Evolutionary conservation across 2,113 vertebrate genomes (phyloP).

Genomic region (Periophthalmus modestus): DNA sequence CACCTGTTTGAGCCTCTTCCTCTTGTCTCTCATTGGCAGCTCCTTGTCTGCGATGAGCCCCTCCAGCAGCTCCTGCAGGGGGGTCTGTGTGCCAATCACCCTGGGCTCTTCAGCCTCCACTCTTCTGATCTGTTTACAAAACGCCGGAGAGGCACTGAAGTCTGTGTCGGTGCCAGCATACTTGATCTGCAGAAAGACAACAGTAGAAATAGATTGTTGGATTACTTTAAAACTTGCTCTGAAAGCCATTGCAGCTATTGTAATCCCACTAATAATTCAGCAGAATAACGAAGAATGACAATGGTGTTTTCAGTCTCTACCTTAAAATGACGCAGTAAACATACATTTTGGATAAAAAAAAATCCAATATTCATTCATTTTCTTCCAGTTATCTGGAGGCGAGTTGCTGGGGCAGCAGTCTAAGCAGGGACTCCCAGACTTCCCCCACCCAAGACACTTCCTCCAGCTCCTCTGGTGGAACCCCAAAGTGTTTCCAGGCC

Average conservation of each 20-base stretch:
- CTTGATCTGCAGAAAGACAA: slow-evolving; percentile 60
- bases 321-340: background rate
- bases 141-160: slow-evolving; percentile 64
- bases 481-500: too few relatives aligned
- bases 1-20: slow-evolving; percentile 70
- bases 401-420: too few relatives aligned
- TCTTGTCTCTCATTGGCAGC: slow-evolving; percentile 67
- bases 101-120: slow-evolving; percentile 59
- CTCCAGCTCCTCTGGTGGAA: too few relatives aligned
- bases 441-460: too few relatives aligned
- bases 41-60: slow-evolving; percentile 70
- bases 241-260: background rate
- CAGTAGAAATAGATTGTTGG: background rate
- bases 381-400: too few relatives aligned
- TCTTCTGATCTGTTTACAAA: slow-evolving; percentile 60
- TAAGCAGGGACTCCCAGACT: too few relatives aligned
- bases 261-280: background rate
- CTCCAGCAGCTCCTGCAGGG: slow-evolving; percentile 65
- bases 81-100: slow-evolving; percentile 65
- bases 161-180: slow-evolving; percentile 68
- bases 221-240: slow-evolving; percentile 1
- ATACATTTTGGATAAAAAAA: background rate
- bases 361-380: too few relatives aligned
- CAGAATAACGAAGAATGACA: background rate
- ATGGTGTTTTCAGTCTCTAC: background rate